Evolutionary conservation across 1,140 invertebrate genomes (phyloP), one percentile per base, ranked within the genome.

Genomic region (Tetraneura akinire): DNA sequence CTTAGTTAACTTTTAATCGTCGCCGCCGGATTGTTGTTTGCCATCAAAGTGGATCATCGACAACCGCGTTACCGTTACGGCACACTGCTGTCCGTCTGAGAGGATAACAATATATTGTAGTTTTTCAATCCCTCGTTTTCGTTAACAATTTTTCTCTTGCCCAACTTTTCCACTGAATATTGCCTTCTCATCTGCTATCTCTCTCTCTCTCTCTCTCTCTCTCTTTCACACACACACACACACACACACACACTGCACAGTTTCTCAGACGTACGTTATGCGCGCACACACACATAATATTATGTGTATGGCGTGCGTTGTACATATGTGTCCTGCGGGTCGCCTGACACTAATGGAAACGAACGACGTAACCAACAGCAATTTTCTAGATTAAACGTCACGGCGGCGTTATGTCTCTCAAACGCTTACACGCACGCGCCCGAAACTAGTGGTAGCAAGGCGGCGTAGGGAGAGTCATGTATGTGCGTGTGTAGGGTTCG

Each of bases 361-460:
- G 78, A 82, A 82, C 82, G 82, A 82, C 60, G 76, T 81, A 64
- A 80, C 73, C 76, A 71, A 80, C 80, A 66, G 82, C 82, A 82
- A 82, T 82, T 82, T 82, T 82, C 82, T 82, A 82, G 82, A 82
- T 82, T 82, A 82, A 82, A 82, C 82, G 82, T 80, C 74, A 78
- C 55, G 53, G 73, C n/a, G 74, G 73, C n/a, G 74, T 45, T 62
- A 45, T 53, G 47, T 47, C 32, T 53, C 32, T 70, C 47, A 26
- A 21, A 13, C 64, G 37, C 23, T 21, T n/a, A 11, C 32, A 51
- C 45, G 45, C 68, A 1, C 45, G 51, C 37, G 37, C n/a, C 11
- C 62, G 10, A 11, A 9, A 13, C 71, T 26, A 23, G 55, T 6
- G 55, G 55, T n/a, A n/a, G 68, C 45, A 45, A 49, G 8, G 60